A percentile compares a stretch with the other conserved stretches of the same genome.
Conservation (phyloP, 92 coral and sea anemone genomes). For the Ricordea florida region DNA sequence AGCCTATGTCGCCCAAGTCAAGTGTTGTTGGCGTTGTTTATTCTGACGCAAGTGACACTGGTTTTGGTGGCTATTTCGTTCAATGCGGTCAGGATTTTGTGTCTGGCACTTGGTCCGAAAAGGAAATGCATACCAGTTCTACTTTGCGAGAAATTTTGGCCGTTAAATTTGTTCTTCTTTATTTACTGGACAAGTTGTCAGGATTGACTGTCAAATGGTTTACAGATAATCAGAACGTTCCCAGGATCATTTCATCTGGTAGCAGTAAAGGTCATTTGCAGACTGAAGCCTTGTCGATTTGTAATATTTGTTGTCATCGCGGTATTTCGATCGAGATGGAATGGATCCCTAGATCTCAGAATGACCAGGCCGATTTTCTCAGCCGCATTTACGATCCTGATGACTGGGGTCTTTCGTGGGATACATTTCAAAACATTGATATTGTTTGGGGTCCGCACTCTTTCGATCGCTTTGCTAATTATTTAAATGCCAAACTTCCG, state of each 20-base stretch:
- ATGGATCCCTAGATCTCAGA: too few relatives aligned
- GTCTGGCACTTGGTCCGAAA: conserved; percentile 50
- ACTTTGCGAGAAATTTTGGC: conserved; percentile 60
- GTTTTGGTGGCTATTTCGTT: conserved; percentile 65
- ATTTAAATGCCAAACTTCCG: too few relatives aligned
- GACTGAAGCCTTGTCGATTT: background rate
- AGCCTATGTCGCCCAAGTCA: conserved; percentile 54
- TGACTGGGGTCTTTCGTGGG: conserved; percentile 48
- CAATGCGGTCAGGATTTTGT: conserved; percentile 53
- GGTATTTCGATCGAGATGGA: conserved; percentile 29
- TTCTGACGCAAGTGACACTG: conserved; percentile 57
- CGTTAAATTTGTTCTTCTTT: conserved; percentile 51
- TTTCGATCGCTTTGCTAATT: too few relatives aligned
- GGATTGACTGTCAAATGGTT: conserved; percentile 62
- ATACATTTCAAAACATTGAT: conserved; percentile 27
- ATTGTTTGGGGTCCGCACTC: conserved; percentile 55
- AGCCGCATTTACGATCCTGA: conserved; percentile 52
- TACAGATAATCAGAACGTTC: conserved; percentile 66
- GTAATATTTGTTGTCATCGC: conserved; percentile 12
- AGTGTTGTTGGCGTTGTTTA: conserved; percentile 67
- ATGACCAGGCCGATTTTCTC: too few relatives aligned
- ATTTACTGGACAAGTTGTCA: too few relatives aligned
- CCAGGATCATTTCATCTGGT: conserved; percentile 56
- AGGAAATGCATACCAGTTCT: conserved; percentile 36
- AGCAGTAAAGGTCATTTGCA: conserved; percentile 33